A percentile compares a stretch with the other conserved stretches of the same genome.
These are phyloP conservation scores for Drosophila histrio DNA, from an alignment of 2,888 invertebrate species.

Conservation along the genomic window DNA sequence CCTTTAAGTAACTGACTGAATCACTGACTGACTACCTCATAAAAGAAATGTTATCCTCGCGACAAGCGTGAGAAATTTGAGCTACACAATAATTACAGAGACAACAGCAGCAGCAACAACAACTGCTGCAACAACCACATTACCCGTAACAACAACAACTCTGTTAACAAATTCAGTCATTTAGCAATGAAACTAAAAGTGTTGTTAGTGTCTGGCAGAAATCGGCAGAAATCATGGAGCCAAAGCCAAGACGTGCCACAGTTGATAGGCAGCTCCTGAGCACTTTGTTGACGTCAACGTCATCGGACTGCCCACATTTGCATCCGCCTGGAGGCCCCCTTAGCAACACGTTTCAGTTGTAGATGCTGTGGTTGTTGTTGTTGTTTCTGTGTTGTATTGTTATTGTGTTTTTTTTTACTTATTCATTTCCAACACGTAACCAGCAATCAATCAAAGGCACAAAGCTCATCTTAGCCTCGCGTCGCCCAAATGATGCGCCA, in stretches of 20 bases:
- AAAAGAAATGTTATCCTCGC: conserved; percentile 40
- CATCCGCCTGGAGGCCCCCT: conserved; percentile 65
- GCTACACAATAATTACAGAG: conserved; percentile 51
- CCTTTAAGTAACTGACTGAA: conserved; percentile 25
- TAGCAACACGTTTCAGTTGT: conserved; percentile 32
- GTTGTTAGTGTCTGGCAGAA: conserved; percentile 72
- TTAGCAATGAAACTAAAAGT: conserved; percentile 77
- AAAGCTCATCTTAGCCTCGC: conserved; percentile 49
- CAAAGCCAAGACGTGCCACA: conserved; percentile 28
- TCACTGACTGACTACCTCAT: conserved; percentile 1
- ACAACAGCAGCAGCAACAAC: conserved; percentile 19
- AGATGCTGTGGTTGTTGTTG: conserved; percentile 19
- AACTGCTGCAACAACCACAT: conserved; percentile 1
- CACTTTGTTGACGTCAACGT: conserved; percentile 34
- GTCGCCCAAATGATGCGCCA: conserved; percentile 67
- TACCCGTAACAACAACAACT: conserved; percentile 26
- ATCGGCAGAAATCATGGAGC: conserved; percentile 51
- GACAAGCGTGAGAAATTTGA: conserved; percentile 72
- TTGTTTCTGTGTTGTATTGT: conserved; percentile 11
- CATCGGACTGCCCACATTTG: conserved; percentile 58
- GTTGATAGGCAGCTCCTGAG: conserved; percentile 77
- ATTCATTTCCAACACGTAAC: conserved; percentile 69
- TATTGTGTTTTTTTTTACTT: conserved; percentile 21
- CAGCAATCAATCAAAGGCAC: conserved; percentile 73
- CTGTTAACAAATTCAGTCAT: conserved; percentile 75